A percentile compares a stretch with the other conserved stretches of the same genome.
Evolutionary conservation across 2,888 invertebrate genomes (phyloP).

Genomic region (Lymantria monacha): DNA sequence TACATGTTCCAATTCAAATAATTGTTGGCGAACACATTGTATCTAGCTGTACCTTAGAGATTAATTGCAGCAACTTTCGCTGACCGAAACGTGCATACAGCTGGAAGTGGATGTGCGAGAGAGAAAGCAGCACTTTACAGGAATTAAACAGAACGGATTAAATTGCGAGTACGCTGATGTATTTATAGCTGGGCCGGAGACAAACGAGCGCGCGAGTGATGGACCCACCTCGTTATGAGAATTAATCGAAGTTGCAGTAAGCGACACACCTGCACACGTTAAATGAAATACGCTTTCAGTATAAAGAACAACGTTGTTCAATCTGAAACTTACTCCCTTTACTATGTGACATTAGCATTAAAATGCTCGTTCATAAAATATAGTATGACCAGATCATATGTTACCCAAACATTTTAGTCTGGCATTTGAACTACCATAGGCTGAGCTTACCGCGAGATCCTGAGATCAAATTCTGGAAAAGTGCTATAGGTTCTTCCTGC

Average conservation of each 20-base stretch:
- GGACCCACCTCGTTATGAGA: conserved; percentile 81
- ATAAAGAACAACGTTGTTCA: conserved; percentile 31
- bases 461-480: too few relatives aligned
- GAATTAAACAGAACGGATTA: conserved; percentile 76
- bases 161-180: conserved; percentile 81
- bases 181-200: conserved; percentile 79
- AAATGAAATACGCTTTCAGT: conserved; percentile 66
- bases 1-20: conserved; percentile 50
- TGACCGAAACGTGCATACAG: conserved; percentile 50
- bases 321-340: conserved; percentile 32
- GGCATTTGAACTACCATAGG: too few relatives aligned
- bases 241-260: conserved; percentile 79
- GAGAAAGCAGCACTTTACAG: conserved; percentile 54
- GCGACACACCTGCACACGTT: conserved; percentile 71
- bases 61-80: conserved; percentile 68
- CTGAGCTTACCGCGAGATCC: too few relatives aligned
- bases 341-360: conserved; percentile 11
- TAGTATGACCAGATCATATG: too few relatives aligned
- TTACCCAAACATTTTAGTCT: too few relatives aligned
- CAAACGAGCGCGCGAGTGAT: conserved; percentile 79
- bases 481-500: too few relatives aligned
- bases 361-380: conserved; percentile 11
- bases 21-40: conserved; percentile 48
- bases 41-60: conserved; percentile 44
- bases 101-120: conserved; percentile 41